phyloP scores from a whole-genome alignment of 2,797 vertebrate species.

The Thalassophryne amazonica region DNA sequence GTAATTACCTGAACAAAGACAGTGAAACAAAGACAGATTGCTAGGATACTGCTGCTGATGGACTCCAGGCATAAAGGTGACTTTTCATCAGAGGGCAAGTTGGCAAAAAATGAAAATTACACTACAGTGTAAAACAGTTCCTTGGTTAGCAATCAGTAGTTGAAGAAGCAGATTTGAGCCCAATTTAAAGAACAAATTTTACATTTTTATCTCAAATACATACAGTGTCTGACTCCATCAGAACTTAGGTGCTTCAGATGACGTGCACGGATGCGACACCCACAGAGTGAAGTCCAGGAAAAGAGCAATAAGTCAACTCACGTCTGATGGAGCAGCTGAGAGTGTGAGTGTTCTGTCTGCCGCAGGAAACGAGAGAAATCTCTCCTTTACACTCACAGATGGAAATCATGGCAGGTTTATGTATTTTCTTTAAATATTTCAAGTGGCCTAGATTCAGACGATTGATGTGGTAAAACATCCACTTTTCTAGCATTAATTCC shows the following conservation, averaged over 20 bases:
- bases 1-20: conserved; percentile 36
- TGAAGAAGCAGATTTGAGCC: too few relatives aligned
- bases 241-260: neutral
- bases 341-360: too few relatives aligned
- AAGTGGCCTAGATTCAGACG: conserved; percentile 3
- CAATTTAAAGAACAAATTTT: too few relatives aligned
- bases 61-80: conserved; percentile 33
- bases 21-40: conserved; percentile 39
- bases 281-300: conserved; percentile 1
- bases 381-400: conserved; percentile 18
- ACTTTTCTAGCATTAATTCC: conserved; percentile 2
- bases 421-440: conserved; percentile 20
- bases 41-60: conserved; percentile 51
- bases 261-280: neutral
- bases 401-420: conserved; percentile 6
- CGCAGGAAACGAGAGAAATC: conserved; percentile 20
- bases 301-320: conserved; percentile 9
- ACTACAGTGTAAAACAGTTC: conserved; percentile 7
- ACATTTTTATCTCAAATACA: too few relatives aligned
- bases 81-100: conserved; percentile 39
- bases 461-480: conserved; percentile 14
- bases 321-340: neutral
- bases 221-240: too few relatives aligned
- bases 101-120: conserved; percentile 18
- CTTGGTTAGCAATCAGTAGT: too few relatives aligned